phyloP scores from a whole-genome alignment of 2,113 vertebrate genomes.

The Mustelus asterias region DNA sequence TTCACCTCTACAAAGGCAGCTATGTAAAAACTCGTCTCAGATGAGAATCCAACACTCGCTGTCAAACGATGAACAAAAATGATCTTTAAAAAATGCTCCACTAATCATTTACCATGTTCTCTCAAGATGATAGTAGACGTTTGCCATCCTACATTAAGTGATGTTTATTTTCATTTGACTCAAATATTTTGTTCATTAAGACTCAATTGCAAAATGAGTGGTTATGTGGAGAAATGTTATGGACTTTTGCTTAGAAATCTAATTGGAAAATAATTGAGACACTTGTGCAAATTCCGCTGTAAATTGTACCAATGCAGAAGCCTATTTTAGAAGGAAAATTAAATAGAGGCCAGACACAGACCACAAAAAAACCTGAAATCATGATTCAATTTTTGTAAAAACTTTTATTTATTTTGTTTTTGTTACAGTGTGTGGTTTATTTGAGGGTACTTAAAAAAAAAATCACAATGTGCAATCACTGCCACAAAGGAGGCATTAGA shows the following conservation, averaged over 20 bases:
- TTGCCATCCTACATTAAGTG: not conserved
- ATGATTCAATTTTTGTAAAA: conserved; percentile 28
- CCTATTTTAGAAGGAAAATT: not conserved
- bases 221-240: not conserved
- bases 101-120: not conserved
- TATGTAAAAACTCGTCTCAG: not conserved
- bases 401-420: conserved; percentile 24
- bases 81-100: not conserved
- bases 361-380: not conserved
- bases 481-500: conserved; percentile 16
- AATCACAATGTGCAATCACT: conserved; percentile 33
- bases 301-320: not conserved
- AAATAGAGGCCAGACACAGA: not conserved
- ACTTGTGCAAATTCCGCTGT: not conserved
- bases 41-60: not conserved
- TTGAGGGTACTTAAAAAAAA: conserved; percentile 9
- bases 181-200: not conserved
- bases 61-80: not conserved
- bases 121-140: not conserved
- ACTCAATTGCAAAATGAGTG: not conserved
- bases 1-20: not conserved
- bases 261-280: not conserved
- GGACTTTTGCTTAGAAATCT: not conserved
- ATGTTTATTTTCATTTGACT: not conserved
- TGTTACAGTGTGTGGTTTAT: conserved; percentile 27